Percentiles rank a stretch among this genome's conserved stretches.
Conservation (phyloP, 2,113 vertebrate genomes). For the Numida meleagris region DNA sequence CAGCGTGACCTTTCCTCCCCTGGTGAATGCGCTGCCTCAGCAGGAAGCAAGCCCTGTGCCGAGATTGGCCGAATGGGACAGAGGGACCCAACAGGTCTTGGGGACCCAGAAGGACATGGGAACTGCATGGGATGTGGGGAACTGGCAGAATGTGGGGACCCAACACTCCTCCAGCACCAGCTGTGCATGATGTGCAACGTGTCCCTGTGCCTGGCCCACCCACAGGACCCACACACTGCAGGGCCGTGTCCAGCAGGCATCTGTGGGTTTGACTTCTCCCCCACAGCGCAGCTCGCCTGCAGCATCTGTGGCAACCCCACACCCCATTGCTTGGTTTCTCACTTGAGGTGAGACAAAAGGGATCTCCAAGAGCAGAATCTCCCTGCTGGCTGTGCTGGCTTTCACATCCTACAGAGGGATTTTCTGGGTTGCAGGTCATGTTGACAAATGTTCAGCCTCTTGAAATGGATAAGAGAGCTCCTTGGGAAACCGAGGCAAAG, state of each 20-base stretch:
- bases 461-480: neutral
- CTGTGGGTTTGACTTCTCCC: neutral
- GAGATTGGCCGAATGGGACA: neutral
- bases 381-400: neutral
- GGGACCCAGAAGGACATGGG: too few relatives aligned
- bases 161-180: neutral
- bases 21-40: conserved; percentile 39
- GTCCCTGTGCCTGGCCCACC: neutral
- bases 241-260: neutral
- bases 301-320: neutral
- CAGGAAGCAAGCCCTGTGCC: conserved; percentile 17
- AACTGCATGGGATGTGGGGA: too few relatives aligned
- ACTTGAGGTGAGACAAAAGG: neutral
- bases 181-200: neutral
- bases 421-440: fast-evolving
- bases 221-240: neutral
- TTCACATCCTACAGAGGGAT: fast-evolving
- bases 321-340: neutral
- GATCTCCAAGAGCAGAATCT: neutral
- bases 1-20: neutral
- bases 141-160: neutral
- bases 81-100: too few relatives aligned
- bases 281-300: neutral
- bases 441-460: neutral
- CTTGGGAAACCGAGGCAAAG: neutral